Evolutionary conservation across 2,888 invertebrate genomes (phyloP).

Genomic region (Brachypterus glaber): DNA sequence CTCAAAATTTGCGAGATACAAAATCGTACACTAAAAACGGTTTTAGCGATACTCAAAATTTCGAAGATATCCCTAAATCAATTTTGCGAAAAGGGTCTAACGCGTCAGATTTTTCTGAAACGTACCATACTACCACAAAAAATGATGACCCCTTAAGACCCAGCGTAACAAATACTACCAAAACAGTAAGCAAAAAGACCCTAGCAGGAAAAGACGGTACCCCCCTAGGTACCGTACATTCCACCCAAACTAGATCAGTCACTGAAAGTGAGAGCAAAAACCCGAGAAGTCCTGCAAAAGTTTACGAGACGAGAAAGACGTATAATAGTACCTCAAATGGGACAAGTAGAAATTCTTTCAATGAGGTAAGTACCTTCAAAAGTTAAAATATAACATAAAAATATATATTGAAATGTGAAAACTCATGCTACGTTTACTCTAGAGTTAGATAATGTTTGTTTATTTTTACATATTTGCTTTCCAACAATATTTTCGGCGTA

Average conservation of each 20-base stretch:
- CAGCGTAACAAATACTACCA: conserved; percentile 60
- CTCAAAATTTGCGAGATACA: no score
- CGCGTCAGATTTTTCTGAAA: conserved; percentile 64
- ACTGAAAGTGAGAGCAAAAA: conserved; percentile 46
- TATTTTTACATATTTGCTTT: no score
- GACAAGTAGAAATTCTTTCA: conserved; percentile 47
- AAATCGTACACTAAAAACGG: no score
- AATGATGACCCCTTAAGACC: conserved; percentile 58
- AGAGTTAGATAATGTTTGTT: no score
- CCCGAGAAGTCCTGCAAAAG: conserved; percentile 35
- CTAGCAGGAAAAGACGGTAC: conserved; percentile 56
- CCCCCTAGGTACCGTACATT: conserved; percentile 58
- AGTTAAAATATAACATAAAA: no score
- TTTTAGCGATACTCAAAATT: no score
- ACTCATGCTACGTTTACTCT: no score
- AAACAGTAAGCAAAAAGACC: conserved; percentile 59
- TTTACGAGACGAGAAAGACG: conserved; percentile 45
- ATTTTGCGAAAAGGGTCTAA: no score
- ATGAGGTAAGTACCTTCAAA: conserved; percentile 47
- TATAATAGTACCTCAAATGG: conserved; percentile 34
- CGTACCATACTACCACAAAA: conserved; percentile 58
- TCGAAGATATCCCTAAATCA: no score
- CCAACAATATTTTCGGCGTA: no score
- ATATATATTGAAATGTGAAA: no score
- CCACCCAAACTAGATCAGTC: conserved; percentile 59